Base-by-base conservation (phyloP, 2,113 vertebrate genomes). In the Salvelinus alpinus region DNA sequence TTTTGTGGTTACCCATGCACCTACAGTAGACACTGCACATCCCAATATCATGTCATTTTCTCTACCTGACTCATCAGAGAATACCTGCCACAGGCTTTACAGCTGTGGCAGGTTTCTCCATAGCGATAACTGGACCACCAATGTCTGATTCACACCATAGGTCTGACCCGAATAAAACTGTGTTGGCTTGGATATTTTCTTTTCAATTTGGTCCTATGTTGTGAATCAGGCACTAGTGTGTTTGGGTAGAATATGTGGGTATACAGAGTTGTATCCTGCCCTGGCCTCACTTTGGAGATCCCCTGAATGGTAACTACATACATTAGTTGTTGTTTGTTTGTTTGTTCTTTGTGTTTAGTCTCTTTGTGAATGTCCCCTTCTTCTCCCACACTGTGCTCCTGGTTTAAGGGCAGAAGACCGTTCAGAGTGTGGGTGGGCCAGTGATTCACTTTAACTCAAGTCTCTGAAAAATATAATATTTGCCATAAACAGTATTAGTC, bases 401-500 rank as follows among this genome's bases (percentile, higher is more conserved):
- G 38, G 38, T 44, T 54, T 54, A 54, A 54, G 51, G 16, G 51
- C 51, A 54, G 14, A 18, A 54, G 51, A 54, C 51, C 51, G 16
- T 54, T 24, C 59, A 3, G 16, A 60, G 59, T 24, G 59, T 24
- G 59, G n/a, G n/a, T 62, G 59, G n/a, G 59, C 18, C 59, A 62
- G n/a, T 62, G 20, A 62, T 24, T 62, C 18, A 62, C 18, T 22
- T 62, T 22, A 9, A 8, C n/a, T 22, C n/a, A 62, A n/a, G 67
- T 68, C 5, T 67, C 47, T 69, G 66, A 62, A 22, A 62, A 62
- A 62, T 62, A 62, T 22, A 24, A 62, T 24, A 62, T 62, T 62
- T 62, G n/a, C 18, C 59, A 60, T 60, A 60, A 7, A 34, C 34
- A 7, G 6, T 34, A 34, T 6, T 5, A 34, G 34, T 34, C 34